These are phyloP conservation scores for Pachyseris speciosa DNA, from an alignment of 64 coral and sea anemone species.

Conservation along the genomic window DNA sequence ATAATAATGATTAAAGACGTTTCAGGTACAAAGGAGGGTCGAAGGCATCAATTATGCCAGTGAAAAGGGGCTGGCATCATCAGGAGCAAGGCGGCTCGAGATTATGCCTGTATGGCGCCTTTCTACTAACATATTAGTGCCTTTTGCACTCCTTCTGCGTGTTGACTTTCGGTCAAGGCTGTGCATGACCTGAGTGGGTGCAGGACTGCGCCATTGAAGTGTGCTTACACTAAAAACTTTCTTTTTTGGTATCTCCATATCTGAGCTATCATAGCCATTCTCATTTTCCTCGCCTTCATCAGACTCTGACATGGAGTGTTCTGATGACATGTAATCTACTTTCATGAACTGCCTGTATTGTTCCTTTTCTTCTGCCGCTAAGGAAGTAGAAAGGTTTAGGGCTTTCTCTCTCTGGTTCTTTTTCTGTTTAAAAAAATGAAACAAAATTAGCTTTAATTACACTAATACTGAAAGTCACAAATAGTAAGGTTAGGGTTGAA, in stretches of 20 bases:
- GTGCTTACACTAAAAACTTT: not conserved
- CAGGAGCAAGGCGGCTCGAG: conserved; percentile 6
- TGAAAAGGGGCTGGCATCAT: too few relatives aligned
- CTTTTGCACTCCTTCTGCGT: not conserved
- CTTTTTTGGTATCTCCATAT: not conserved
- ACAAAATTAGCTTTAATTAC: not conserved
- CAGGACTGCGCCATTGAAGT: not conserved
- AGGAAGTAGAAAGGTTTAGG: not conserved
- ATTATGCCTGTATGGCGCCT: not conserved
- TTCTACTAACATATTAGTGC: not conserved
- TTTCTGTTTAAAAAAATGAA: not conserved
- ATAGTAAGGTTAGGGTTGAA: not conserved
- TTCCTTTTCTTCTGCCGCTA: not conserved
- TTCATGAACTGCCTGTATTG: not conserved
- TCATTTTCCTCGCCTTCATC: not conserved
- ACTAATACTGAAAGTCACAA: not conserved
- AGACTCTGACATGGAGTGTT: not conserved
- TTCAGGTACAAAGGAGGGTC: too few relatives aligned
- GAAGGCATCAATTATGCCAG: too few relatives aligned
- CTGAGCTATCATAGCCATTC: not conserved
- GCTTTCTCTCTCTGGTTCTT: conserved; percentile 7
- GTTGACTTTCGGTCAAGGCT: not conserved
- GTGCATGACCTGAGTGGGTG: not conserved
- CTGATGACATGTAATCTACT: not conserved
- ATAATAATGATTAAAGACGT: too few relatives aligned